Conservation (phyloP, 2,888 invertebrate genomes). For the Hypomecis punctinalis region DNA sequence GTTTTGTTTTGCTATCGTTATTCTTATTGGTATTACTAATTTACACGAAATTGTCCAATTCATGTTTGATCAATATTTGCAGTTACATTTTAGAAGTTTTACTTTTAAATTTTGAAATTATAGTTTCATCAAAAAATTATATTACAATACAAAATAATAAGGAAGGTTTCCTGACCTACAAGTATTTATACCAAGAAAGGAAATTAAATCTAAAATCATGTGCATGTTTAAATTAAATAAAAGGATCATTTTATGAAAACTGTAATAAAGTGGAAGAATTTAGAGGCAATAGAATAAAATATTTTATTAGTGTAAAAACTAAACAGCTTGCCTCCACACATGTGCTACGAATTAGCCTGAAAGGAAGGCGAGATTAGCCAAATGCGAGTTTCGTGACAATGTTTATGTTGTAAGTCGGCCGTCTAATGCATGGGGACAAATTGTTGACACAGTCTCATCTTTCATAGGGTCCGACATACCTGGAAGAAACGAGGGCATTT, state of each 20-base stretch:
- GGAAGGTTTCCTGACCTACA: too few species aligned
- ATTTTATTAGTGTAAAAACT: conserved; percentile 6
- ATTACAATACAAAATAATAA: too few species aligned
- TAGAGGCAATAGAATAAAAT: background rate
- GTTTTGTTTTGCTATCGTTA: too few species aligned
- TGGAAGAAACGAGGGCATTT: conserved; percentile 64
- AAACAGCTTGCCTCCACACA: conserved; percentile 52
- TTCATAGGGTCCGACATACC: conserved; percentile 77
- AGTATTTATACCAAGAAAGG: too few species aligned
- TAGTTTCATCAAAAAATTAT: too few species aligned
- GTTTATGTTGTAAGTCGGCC: conserved; percentile 77
- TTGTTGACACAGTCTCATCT: conserved; percentile 82
- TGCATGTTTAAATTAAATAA: too few species aligned
- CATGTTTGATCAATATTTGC: too few species aligned
- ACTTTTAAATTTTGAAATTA: too few species aligned
- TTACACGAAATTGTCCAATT: too few species aligned
- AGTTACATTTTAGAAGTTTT: too few species aligned
- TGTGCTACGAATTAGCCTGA: conserved; percentile 74
- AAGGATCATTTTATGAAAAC: background rate
- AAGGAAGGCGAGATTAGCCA: conserved; percentile 78
- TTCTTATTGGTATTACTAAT: too few species aligned
- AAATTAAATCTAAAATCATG: too few species aligned
- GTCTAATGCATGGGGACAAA: conserved; percentile 75
- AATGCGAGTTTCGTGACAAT: conserved; percentile 78
- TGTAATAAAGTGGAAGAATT: background rate